Base-by-base conservation (phyloP, 1,140 invertebrate genomes). In the Notospermus geniculatus region DNA sequence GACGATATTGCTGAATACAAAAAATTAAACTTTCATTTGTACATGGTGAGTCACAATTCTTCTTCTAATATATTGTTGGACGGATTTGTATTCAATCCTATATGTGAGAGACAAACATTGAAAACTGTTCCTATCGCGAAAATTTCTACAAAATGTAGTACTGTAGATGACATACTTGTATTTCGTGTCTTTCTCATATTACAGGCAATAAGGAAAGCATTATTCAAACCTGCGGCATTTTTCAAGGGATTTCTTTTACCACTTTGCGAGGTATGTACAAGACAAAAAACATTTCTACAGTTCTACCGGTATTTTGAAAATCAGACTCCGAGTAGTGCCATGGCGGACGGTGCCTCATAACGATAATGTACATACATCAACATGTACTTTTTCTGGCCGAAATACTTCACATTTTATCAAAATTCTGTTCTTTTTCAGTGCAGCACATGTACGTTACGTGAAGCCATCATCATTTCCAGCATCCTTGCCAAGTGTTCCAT, bases 141-240 rank as follows among this genome's bases (percentile, higher is more conserved):
- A 50, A 19, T n/a, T 50, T 7, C n/a, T 50, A 50, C 25, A 7
- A n/a, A 7, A 27, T n/a, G n/a, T 27, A 7, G 4, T 27, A 50
- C 9, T n/a, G 46, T 50, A 27, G 4, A 4, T 36, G 32, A 15
- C 32, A 36, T 36, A 36, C 32, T 36, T 36, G 15, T 36, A 4
- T 36, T 4, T 7, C 15, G 32, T 36, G 32, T 36, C n/a, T 50
- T 7, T 23, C 28, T 64, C 59, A 53, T 64, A 15, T 73, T 74
- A 17, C 65, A 82, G 85, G 94, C 96, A 5, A 71, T 99, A 17
- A 87, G 89, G 61, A 98, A 98, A 83, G 86, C 96, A 11, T 81
- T 99, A 0, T 99, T 92, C 78, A 99, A 99, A 77, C 95, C 97
- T 46, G 93, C 90, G 54, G 96, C 91, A n/a, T 99, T 99, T 73